phyloP scores from a whole-genome alignment of 2,797 vertebrate genomes.

The Phoeniculus purpureus region DNA sequence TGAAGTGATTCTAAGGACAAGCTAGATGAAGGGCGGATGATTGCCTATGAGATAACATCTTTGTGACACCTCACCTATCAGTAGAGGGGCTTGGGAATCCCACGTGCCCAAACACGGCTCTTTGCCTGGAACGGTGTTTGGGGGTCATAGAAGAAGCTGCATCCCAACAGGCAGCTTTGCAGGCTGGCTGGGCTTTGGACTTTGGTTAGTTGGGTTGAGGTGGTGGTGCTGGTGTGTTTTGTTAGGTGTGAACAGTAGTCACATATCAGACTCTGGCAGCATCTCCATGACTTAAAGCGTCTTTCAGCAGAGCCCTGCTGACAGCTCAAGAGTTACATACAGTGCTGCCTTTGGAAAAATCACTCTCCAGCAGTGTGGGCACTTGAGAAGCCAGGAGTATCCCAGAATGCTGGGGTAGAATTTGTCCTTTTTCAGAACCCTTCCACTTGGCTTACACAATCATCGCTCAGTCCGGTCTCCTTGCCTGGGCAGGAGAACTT shows the following conservation, averaged over 20 bases:
- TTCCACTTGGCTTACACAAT: not conserved
- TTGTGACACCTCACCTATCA: rapidly evolving
- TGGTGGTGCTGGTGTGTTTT: not conserved
- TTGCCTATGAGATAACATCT: not conserved
- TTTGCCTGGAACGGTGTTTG: not conserved
- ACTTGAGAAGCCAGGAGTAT: not conserved
- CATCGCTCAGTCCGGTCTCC: not conserved
- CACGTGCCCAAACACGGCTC: not conserved
- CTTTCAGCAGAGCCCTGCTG: slow-evolving; percentile 29
- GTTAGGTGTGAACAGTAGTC: not conserved
- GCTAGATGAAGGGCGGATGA: not conserved
- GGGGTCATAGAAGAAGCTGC: not conserved
- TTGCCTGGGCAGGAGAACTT: not conserved
- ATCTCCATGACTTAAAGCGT: slow-evolving; percentile 11
- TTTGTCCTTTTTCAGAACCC: not conserved
- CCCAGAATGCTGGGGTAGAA: not conserved
- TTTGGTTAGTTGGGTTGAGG: too few species aligned
- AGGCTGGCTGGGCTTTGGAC: not conserved
- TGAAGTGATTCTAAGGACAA: not conserved
- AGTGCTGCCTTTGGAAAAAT: slow-evolving; percentile 39
- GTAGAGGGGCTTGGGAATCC: not conserved
- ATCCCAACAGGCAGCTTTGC: not conserved
- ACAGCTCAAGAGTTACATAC: slow-evolving; percentile 30
- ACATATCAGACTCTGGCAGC: not conserved
- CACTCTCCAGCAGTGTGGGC: not conserved